Base-by-base conservation (phyloP, 2,888 invertebrate genomes). In the Argyresthia albistria region DNA sequence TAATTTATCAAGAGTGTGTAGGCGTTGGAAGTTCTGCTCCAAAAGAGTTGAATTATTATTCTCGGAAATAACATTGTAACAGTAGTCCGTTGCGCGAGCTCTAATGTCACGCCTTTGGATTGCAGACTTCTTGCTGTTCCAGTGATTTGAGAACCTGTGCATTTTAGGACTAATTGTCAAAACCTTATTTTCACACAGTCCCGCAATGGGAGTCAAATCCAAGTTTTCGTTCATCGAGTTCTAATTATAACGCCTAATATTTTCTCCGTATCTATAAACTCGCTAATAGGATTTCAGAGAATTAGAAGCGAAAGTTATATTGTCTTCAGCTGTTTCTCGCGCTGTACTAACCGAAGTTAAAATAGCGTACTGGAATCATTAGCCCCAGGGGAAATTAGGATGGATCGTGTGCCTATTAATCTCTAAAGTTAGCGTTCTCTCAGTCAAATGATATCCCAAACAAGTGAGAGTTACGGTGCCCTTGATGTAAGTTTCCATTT, bases 371-470 rank as follows among this genome's bases (percentile, higher is more conserved):
- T 25, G 70, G 73, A 73, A 69, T 73, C 76, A 78, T 80, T 76
- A 73, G 70, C 58, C 80, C 65, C 76, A 53, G 51, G 83, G 81
- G 82, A 82, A 84, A 83, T 83, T 80, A 79, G 66, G 76, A 75
- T 67, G 70, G 75, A 76, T 77, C 76, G 73, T 58, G 58, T 66
- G 63, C 50, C 54, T 54, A 51, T 50, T 15, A 53, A 50, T 51
- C 47, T 39, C n/a, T n/a, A n/a, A 39, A 39, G 39, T 39, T 39
- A 39, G n/a, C 39, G 39, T n/a, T 39, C 9, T 39, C 9, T 39
- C 39, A 39, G 39, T 11, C 39, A 39, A n/a, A 39, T 39, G 39
- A 39, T 39, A 11, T 39, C 25, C 25, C 25, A 25, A 25, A 25
- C 25, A 25, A 25, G 25, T 25, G 25, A 25, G 25, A 25, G 25